Percentiles rank a stretch among this genome's conserved stretches.
Conservation (phyloP, 2,888 invertebrate genomes). For the Athalia cordata region DNA sequence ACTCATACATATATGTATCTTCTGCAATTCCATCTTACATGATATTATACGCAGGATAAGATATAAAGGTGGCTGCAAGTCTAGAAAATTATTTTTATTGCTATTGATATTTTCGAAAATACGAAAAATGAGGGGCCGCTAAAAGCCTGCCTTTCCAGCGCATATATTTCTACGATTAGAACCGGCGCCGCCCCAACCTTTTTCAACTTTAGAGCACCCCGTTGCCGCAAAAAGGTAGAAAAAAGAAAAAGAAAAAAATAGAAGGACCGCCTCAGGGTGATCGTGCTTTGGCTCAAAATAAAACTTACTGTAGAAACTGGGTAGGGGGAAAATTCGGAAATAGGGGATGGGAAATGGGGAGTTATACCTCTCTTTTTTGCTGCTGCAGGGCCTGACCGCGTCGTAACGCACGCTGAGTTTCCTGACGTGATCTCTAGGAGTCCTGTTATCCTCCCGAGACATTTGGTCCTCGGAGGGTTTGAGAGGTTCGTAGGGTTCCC, state of each 20-base stretch:
- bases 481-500: slow-evolving; percentile 63
- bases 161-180: too few species aligned
- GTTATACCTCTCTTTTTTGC: slow-evolving; percentile 35
- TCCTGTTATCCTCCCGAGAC: slow-evolving; percentile 53
- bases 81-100: too few species aligned
- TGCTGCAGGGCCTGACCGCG: slow-evolving; percentile 58
- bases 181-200: too few species aligned
- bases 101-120: too few species aligned
- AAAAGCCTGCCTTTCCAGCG: not conserved
- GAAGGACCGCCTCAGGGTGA: not conserved
- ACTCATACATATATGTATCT: too few species aligned
- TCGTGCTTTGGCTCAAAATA: not conserved
- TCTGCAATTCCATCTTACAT: too few species aligned
- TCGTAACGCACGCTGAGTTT: slow-evolving; percentile 65
- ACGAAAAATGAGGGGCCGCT: too few species aligned
- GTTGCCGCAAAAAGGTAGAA: too few species aligned
- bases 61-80: too few species aligned
- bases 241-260: too few species aligned
- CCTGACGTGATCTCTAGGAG: slow-evolving; percentile 60
- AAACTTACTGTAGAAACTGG: not conserved
- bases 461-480: slow-evolving; percentile 48
- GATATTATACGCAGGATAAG: too few species aligned
- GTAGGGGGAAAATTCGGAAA: not conserved
- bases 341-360: not conserved
- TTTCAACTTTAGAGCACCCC: too few species aligned